phyloP scores from a whole-genome alignment of 1,140 invertebrate species.

The Phortica variegata region DNA sequence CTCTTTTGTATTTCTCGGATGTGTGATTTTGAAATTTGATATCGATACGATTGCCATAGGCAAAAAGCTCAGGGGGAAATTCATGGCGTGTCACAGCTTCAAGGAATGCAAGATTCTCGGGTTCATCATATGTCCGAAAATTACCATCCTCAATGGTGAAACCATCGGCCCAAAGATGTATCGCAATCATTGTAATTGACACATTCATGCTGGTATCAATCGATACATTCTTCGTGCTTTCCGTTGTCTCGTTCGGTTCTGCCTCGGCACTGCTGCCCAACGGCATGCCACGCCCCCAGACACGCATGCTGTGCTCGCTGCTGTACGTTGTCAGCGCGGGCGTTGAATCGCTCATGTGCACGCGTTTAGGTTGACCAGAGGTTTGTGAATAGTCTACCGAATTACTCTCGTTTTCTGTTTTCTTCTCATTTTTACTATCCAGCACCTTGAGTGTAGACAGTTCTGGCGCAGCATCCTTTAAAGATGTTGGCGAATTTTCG shows the following conservation, averaged over 20 bases:
- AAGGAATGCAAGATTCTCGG: slow-evolving; percentile 32
- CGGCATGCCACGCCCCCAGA: slow-evolving; percentile 28
- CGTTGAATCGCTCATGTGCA: slow-evolving; percentile 27
- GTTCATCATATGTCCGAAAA: slow-evolving; percentile 22
- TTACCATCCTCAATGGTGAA: slow-evolving; percentile 33
- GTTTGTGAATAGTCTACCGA: slow-evolving; percentile 10
- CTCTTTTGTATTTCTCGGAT: no score
- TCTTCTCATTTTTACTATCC: background rate
- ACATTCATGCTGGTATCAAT: no score
- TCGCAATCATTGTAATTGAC: slow-evolving; percentile 24
- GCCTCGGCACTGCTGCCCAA: no score
- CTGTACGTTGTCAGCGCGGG: slow-evolving; percentile 32
- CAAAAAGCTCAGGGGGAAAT: slow-evolving; percentile 29
- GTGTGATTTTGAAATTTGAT: slow-evolving; percentile 35
- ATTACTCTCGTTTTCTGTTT: slow-evolving; percentile 8
- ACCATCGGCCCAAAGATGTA: slow-evolving; percentile 40
- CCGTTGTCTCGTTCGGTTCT: no score
- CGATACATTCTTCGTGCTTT: no score
- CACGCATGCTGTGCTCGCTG: slow-evolving; percentile 31
- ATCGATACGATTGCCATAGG: slow-evolving; percentile 18
- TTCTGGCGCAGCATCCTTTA: slow-evolving; percentile 12
- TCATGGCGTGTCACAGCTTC: slow-evolving; percentile 32
- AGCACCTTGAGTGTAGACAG: slow-evolving; percentile 7
- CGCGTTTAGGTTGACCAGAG: slow-evolving; percentile 13
- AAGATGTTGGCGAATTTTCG: slow-evolving; percentile 3